phyloP scores from a whole-genome alignment of 2,113 vertebrate species.

The Percopsis transmontana region DNA sequence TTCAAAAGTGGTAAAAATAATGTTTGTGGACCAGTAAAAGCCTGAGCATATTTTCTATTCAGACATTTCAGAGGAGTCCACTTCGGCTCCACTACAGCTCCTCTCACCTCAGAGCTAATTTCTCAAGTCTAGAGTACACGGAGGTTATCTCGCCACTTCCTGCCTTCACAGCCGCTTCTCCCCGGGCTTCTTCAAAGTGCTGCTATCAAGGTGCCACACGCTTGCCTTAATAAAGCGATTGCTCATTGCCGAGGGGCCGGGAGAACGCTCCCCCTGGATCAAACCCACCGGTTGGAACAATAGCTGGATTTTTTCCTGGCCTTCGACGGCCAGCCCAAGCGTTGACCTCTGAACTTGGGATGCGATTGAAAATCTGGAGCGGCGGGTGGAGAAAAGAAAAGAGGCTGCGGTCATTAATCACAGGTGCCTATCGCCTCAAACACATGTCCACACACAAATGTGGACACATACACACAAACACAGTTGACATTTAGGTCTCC shows the following conservation, averaged over 20 bases:
- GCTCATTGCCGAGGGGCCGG: conserved; percentile 18
- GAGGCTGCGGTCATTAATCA: conserved; percentile 76
- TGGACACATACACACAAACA: conserved; percentile 22
- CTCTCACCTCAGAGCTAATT: background rate
- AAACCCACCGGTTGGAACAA: conserved; percentile 34
- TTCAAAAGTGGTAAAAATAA: too few species aligned
- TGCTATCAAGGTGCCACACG: conserved; percentile 48
- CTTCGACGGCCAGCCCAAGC: conserved; percentile 49
- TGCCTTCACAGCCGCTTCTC: conserved; percentile 42
- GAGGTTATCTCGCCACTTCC: conserved; percentile 50
- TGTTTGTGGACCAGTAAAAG: too few species aligned
- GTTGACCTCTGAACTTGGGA: conserved; percentile 71
- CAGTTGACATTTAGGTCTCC: conserved; percentile 13
- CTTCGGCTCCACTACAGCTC: background rate
- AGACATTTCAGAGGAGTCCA: too few species aligned
- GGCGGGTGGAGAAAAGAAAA: conserved; percentile 39
- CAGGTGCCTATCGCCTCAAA: conserved; percentile 30
- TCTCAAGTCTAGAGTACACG: conserved; percentile 21
- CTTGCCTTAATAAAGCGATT: conserved; percentile 4
- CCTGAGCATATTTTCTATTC: too few species aligned
- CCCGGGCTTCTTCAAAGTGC: conserved; percentile 49
- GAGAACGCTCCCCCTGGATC: conserved; percentile 38
- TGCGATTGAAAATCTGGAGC: conserved; percentile 68
- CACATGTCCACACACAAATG: conserved; percentile 13
- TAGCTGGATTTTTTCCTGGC: conserved; percentile 42